Conservation (phyloP, 30 jellyfish, hydroid and myxozoan species). For the Kudoa iwatai region DNA sequence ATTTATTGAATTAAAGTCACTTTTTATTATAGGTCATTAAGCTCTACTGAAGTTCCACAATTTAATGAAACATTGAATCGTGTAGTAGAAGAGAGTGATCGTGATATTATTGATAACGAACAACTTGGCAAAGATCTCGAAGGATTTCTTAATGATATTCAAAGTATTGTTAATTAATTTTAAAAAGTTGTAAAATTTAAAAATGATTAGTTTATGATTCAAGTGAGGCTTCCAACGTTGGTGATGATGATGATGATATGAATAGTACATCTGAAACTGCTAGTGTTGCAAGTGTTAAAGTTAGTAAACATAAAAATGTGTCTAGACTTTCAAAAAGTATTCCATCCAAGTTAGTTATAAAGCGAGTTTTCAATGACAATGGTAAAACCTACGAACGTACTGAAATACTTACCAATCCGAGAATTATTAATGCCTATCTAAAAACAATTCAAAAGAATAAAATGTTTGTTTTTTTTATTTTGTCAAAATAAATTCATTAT, state of each 20-base stretch:
- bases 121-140: slow-evolving; percentile 81
- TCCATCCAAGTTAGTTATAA: slow-evolving; percentile 17
- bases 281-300: no score
- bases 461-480: not conserved
- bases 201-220: not conserved
- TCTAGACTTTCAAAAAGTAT: no score
- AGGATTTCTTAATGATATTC: no score
- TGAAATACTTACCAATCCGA: slow-evolving; percentile 52
- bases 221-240: not conserved
- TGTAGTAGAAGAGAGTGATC: slow-evolving; percentile 80
- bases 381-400: slow-evolving; percentile 57
- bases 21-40: slow-evolving; percentile 11
- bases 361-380: slow-evolving; percentile 46
- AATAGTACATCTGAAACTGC: no score
- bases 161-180: not conserved
- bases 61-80: no score
- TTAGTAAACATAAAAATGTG: no score
- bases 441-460: slow-evolving; percentile 10
- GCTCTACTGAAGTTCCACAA: slow-evolving; percentile 51
- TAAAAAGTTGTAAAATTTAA: not conserved
- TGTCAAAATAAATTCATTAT: no score
- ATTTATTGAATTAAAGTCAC: no score
- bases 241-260: not conserved
- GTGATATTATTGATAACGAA: slow-evolving; percentile 62
- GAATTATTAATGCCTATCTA: slow-evolving; percentile 55